phyloP scores from a whole-genome alignment of 2,888 invertebrate genomes.

The Amitus sp. region DNA sequence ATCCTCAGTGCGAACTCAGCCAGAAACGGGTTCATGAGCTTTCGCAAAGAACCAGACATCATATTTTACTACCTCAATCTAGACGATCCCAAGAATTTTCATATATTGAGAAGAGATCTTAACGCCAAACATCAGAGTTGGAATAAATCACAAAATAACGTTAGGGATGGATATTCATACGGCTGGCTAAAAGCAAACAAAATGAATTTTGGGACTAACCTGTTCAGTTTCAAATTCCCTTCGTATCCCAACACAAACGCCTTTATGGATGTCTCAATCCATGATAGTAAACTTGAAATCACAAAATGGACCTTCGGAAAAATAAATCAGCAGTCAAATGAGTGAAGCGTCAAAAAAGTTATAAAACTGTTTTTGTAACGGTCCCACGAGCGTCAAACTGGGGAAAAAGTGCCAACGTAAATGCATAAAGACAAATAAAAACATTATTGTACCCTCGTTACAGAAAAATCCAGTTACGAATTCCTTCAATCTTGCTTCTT shows the following conservation, averaged over 20 bases:
- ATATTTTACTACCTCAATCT: constrained; percentile 16
- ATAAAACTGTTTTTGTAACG: too few relatives aligned
- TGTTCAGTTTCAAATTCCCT: background rate
- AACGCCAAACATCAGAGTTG: constrained; percentile 24
- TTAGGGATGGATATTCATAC: constrained; percentile 3
- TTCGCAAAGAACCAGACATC: constrained; percentile 2
- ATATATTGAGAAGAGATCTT: constrained; percentile 32
- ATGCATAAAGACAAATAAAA: too few relatives aligned
- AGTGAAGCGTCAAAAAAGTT: too few relatives aligned
- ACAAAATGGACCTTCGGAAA: background rate
- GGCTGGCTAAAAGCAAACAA: background rate
- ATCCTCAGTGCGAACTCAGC: constrained; percentile 25
- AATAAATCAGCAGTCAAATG: too few relatives aligned
- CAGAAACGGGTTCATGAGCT: constrained; percentile 3
- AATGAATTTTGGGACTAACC: background rate
- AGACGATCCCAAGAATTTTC: constrained; percentile 8
- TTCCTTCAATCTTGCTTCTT: too few relatives aligned
- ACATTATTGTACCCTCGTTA: too few relatives aligned
- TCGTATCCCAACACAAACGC: constrained; percentile 14
- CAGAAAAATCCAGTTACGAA: too few relatives aligned
- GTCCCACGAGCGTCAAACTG: too few relatives aligned
- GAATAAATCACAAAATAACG: constrained; percentile 9
- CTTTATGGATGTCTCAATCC: constrained; percentile 25
- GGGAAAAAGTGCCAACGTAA: too few relatives aligned
- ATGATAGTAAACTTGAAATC: constrained; percentile 18